These are phyloP conservation scores for Pantherophis guttatus DNA, from an alignment of 2,113 vertebrate genomes.

Conservation along the genomic window DNA sequence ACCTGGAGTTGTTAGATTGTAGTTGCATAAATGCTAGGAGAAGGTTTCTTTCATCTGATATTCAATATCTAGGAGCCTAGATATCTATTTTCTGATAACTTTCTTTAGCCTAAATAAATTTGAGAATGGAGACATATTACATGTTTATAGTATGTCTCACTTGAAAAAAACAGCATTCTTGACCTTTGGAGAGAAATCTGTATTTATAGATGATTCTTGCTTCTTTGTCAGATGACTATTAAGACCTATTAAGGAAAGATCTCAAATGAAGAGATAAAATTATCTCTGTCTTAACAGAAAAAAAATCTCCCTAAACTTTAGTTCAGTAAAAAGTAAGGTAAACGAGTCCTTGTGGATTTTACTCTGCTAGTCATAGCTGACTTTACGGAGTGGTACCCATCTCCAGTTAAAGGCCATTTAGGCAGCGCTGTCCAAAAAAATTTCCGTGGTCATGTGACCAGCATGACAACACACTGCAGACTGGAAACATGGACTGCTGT, in stretches of 20 bases:
- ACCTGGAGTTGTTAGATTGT: neutral
- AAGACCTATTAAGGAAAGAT: neutral
- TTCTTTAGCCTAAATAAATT: neutral
- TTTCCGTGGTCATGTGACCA: neutral
- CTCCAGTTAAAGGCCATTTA: too few relatives aligned
- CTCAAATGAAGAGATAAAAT: neutral
- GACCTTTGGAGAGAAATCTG: neutral
- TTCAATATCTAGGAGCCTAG: neutral
- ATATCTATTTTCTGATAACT: neutral
- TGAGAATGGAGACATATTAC: neutral
- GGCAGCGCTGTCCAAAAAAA: too few relatives aligned
- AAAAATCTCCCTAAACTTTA: neutral
- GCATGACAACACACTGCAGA: neutral
- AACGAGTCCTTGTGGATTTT: neutral
- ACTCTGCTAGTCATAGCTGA: neutral
- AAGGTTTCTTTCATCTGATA: neutral
- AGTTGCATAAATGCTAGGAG: neutral
- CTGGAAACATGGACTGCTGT: neutral
- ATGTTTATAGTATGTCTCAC: neutral
- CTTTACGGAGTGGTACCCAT: too few relatives aligned
- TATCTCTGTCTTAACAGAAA: neutral
- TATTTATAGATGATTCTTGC: neutral
- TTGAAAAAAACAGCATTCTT: neutral
- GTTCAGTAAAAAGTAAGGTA: neutral
- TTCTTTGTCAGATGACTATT: neutral